Conservation (phyloP, 1,140 invertebrate species). For the Pseudomyrmex cubaensis region DNA sequence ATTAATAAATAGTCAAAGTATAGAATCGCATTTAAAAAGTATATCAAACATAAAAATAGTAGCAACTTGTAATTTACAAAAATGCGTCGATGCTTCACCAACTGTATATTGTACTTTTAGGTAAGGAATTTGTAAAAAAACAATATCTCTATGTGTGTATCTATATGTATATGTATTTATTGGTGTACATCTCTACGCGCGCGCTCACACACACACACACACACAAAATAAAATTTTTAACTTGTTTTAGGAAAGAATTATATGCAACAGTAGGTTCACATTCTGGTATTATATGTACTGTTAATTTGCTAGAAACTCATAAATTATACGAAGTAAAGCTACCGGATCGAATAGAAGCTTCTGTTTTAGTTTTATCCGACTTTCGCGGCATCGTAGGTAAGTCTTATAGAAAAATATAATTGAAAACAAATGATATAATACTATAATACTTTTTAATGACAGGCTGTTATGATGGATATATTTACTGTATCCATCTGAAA, state of each 20-base stretch:
- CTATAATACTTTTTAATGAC: conserved; percentile 71
- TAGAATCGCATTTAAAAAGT: conserved; percentile 29
- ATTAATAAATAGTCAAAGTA: conserved; percentile 3
- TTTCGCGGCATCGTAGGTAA: conserved; percentile 81
- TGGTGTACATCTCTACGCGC: too few relatives aligned
- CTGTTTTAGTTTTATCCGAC: conserved; percentile 78
- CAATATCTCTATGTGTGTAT: conserved; percentile 69
- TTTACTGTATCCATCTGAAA: conserved; percentile 87
- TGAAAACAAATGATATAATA: conserved; percentile 27
- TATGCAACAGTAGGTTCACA: conserved; percentile 87
- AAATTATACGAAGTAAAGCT: conserved; percentile 81
- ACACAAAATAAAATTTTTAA: conserved; percentile 73
- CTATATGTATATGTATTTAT: too few relatives aligned
- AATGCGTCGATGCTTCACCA: conserved; percentile 91
- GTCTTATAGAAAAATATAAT: neutral
- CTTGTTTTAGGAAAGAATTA: conserved; percentile 72
- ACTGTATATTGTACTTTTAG: conserved; percentile 84
- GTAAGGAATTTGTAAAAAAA: conserved; percentile 80
- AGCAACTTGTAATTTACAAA: conserved; percentile 86
- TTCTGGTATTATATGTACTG: conserved; percentile 86
- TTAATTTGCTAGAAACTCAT: conserved; percentile 79
- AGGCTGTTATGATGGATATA: conserved; percentile 89
- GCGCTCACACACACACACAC: too few relatives aligned
- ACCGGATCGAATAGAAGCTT: conserved; percentile 87
- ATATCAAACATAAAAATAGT: conserved; percentile 68